A percentile compares a stretch with the other conserved stretches of the same genome.
These are phyloP conservation scores for Melanerpes formicivorus DNA, from an alignment of 2,113 vertebrate genomes.

Conservation along the genomic window DNA sequence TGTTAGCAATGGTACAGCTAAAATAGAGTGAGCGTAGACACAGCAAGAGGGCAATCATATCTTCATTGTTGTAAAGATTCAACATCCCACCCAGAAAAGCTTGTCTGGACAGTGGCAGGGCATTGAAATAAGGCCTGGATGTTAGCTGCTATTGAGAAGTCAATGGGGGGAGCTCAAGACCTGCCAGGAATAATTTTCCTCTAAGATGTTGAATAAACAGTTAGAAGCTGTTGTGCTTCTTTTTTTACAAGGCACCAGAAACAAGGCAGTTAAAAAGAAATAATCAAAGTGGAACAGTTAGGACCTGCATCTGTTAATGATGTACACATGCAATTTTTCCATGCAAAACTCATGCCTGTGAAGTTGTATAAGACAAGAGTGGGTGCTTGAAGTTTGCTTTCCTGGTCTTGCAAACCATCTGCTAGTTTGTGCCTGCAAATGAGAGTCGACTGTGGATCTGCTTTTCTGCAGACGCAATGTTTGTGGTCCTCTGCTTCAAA, in stretches of 20 bases:
- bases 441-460: neutral
- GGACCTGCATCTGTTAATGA: constrained; percentile 24
- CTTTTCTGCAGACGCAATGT: neutral
- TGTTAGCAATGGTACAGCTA: neutral
- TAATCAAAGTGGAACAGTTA: constrained; percentile 32
- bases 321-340: constrained; percentile 4
- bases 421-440: constrained; percentile 7
- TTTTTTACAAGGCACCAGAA: constrained; percentile 1
- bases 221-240: neutral
- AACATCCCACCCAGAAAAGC: neutral
- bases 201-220: neutral
- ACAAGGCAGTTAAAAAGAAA: constrained; percentile 34
- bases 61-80: neutral
- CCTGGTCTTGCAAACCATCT: constrained; percentile 39
- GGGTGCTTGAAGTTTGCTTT: constrained; percentile 1
- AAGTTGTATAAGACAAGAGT: constrained; percentile 7
- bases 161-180: constrained; percentile 61
- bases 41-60: constrained; percentile 22
- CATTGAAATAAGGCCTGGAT: neutral
- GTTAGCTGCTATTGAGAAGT: constrained; percentile 24
- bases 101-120: neutral
- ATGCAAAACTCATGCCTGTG: neutral
- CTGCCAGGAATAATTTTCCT: constrained; percentile 22
- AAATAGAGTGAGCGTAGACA: neutral
- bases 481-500: neutral